phyloP scores from a whole-genome alignment of 2,113 vertebrate species.

The Eulemur macaco region DNA sequence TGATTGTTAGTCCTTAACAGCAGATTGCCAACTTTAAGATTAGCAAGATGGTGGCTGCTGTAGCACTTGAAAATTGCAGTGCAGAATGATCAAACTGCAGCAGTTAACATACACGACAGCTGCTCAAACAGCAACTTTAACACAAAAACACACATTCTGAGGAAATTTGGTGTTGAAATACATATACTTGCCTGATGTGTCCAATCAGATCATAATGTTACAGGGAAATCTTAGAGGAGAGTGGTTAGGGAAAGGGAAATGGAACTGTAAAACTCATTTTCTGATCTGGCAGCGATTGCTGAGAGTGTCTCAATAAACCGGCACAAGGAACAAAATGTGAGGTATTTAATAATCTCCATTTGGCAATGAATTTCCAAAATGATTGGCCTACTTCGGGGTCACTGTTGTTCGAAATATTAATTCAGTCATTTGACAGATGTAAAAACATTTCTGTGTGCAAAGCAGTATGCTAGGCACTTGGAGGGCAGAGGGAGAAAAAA shows the following conservation, averaged over 20 bases:
- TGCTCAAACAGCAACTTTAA: not conserved
- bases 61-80: not conserved
- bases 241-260: not conserved
- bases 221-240: not conserved
- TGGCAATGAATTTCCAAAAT: slow-evolving; percentile 1
- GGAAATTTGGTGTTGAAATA: not conserved
- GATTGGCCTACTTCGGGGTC: not conserved
- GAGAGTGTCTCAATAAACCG: not conserved
- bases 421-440: not conserved
- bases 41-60: not conserved
- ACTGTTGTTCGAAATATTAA: not conserved
- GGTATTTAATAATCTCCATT: not conserved
- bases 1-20: not conserved
- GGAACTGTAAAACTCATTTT: not conserved
- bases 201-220: not conserved
- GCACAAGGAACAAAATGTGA: not conserved
- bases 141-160: not conserved
- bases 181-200: not conserved
- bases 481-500: not conserved
- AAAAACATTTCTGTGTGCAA: not conserved
- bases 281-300: not conserved
- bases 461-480: not conserved
- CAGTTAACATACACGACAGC: not conserved
- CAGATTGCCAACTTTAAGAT: not conserved
- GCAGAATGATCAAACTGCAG: not conserved